These are phyloP conservation scores for Calidris pygmaea DNA, from an alignment of 2,113 vertebrate genomes.

Conservation along the genomic window DNA sequence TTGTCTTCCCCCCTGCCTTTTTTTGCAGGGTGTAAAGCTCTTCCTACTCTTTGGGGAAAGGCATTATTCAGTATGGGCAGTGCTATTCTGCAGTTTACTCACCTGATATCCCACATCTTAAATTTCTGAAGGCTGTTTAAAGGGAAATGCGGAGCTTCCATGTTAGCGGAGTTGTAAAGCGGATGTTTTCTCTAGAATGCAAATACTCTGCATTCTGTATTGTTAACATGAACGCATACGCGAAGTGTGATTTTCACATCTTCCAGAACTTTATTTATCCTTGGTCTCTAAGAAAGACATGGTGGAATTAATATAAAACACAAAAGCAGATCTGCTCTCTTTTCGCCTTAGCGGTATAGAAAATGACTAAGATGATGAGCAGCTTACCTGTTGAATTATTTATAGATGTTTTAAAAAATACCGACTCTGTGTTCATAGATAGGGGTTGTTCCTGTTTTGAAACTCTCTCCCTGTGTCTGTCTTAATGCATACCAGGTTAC, in stretches of 20 bases:
- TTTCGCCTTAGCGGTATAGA: background rate
- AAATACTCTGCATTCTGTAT: background rate
- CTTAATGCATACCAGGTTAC: background rate
- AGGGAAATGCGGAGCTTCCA: background rate
- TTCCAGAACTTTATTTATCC: background rate
- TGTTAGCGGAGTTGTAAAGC: background rate
- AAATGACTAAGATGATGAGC: background rate
- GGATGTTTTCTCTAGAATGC: background rate
- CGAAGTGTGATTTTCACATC: background rate
- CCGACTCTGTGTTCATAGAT: background rate
- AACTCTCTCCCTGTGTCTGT: background rate
- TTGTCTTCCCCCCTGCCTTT: conserved; percentile 12
- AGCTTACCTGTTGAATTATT: background rate
- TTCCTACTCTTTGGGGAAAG: background rate
- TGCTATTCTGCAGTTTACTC: background rate
- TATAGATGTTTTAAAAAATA: background rate
- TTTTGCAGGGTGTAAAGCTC: background rate
- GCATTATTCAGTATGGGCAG: background rate
- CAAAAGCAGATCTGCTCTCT: background rate
- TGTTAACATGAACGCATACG: background rate
- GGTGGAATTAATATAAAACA: background rate
- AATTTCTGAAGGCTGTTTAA: background rate
- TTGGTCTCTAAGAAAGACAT: background rate
- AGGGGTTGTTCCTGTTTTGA: background rate
- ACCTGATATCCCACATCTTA: background rate